A percentile compares a stretch with the other conserved stretches of the same genome.
These are phyloP conservation scores for Xyrauchen texanus DNA, from an alignment of 2,113 vertebrate species.

Conservation along the genomic window DNA sequence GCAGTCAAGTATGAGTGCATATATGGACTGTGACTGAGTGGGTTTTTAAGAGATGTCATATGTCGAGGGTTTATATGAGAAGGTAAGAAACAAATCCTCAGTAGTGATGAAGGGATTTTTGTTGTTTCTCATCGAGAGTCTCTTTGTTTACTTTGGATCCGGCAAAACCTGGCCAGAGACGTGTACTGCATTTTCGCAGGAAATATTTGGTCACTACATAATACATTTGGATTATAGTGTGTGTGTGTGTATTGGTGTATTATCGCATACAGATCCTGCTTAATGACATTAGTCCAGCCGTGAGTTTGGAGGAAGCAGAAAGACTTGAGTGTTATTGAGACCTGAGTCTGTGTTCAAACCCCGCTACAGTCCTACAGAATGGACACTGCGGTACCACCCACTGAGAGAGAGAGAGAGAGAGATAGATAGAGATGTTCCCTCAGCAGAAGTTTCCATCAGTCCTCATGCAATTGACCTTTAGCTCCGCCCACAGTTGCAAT, in stretches of 20 bases:
- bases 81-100: neutral
- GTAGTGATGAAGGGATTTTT: too few species aligned
- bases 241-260: neutral
- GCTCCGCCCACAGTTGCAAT: constrained; percentile 25
- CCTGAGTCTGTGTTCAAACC: neutral
- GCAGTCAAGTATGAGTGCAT: too few species aligned
- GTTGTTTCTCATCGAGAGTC: neutral
- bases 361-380: neutral
- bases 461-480: neutral
- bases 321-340: neutral
- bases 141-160: neutral
- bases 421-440: neutral
- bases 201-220: constrained; percentile 74
- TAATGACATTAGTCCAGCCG: neutral
- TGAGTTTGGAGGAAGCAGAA: neutral
- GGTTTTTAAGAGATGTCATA: too few species aligned
- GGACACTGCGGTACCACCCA: neutral
- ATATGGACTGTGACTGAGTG: too few species aligned
- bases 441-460: constrained; percentile 17
- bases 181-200: neutral
- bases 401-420: neutral
- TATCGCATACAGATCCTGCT: neutral
- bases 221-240: constrained; percentile 57
- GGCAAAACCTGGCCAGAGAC: neutral
- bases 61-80: neutral